These are phyloP conservation scores for Sylvilagus bachmani DNA, from an alignment of 2,113 vertebrate species.

Conservation along the genomic window DNA sequence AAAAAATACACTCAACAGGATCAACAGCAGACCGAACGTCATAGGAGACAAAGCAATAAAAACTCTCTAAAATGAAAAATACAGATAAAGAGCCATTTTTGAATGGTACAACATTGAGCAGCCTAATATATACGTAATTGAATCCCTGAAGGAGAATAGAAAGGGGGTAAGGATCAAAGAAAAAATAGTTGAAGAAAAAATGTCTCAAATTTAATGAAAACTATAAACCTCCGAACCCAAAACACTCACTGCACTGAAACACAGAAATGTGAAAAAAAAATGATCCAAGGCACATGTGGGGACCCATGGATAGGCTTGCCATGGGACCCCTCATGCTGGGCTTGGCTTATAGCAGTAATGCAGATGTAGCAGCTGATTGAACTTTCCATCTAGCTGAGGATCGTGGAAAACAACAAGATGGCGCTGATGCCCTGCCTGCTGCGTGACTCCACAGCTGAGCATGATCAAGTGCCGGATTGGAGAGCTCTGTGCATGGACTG, in stretches of 20 bases:
- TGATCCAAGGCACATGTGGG: background rate
- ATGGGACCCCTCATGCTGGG: too few relatives aligned
- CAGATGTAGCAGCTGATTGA: too few relatives aligned
- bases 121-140: background rate
- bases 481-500: too few relatives aligned
- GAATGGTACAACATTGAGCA: background rate
- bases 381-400: too few relatives aligned
- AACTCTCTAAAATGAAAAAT: background rate
- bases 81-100: background rate
- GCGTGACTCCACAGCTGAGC: too few relatives aligned
- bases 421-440: too few relatives aligned
- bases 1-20: background rate
- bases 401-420: too few relatives aligned
- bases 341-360: too few relatives aligned
- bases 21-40: background rate
- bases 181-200: background rate
- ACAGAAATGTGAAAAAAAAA: background rate
- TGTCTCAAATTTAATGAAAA: slow-evolving; percentile 33
- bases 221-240: background rate
- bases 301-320: too few relatives aligned
- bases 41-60: background rate
- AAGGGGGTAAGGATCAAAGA: background rate
- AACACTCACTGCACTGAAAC: background rate
- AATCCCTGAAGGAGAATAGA: background rate
- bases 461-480: too few relatives aligned